A percentile compares a stretch with the other conserved stretches of the same genome.
These are phyloP conservation scores for Patella caerulea DNA, from an alignment of 2,888 invertebrate species.

Conservation along the genomic window DNA sequence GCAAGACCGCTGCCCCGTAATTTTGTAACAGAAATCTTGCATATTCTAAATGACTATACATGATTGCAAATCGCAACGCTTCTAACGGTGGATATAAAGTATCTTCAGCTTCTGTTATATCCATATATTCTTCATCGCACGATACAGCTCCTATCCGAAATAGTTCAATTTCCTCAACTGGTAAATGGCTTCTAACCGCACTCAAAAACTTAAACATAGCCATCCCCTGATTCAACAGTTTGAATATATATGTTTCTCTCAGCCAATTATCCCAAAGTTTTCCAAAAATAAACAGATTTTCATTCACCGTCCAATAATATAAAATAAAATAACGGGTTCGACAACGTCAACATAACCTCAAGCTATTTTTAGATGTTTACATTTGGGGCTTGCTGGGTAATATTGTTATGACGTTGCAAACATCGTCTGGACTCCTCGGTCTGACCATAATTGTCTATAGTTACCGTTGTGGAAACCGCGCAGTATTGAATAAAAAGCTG, in stretches of 20 bases:
- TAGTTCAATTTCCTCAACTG: slow-evolving; percentile 18
- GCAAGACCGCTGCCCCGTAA: slow-evolving; percentile 1
- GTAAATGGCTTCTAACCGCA: slow-evolving; percentile 12
- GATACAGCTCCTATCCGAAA: not conserved
- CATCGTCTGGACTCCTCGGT: too few relatives aligned
- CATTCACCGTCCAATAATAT: too few relatives aligned
- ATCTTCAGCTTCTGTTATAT: not conserved
- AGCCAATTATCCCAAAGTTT: too few relatives aligned
- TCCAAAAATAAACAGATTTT: too few relatives aligned
- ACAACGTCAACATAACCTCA: not conserved
- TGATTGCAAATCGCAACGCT: slow-evolving; percentile 19
- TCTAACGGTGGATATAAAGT: slow-evolving; percentile 17
- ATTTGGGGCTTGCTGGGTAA: too few relatives aligned
- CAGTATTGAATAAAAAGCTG: too few relatives aligned
- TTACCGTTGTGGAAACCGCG: too few relatives aligned
- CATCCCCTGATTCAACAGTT: not conserved
- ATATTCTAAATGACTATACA: slow-evolving; percentile 22
- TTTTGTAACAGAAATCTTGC: slow-evolving; percentile 13
- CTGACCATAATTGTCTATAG: too few relatives aligned
- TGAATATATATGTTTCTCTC: too few relatives aligned
- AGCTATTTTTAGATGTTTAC: too few relatives aligned
- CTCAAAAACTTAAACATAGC: slow-evolving; percentile 15
- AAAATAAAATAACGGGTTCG: too few relatives aligned
- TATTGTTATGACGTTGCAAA: too few relatives aligned
- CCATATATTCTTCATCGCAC: not conserved